phyloP scores from a whole-genome alignment of 2,888 invertebrate genomes.

The Platerodrilus igneus region DNA sequence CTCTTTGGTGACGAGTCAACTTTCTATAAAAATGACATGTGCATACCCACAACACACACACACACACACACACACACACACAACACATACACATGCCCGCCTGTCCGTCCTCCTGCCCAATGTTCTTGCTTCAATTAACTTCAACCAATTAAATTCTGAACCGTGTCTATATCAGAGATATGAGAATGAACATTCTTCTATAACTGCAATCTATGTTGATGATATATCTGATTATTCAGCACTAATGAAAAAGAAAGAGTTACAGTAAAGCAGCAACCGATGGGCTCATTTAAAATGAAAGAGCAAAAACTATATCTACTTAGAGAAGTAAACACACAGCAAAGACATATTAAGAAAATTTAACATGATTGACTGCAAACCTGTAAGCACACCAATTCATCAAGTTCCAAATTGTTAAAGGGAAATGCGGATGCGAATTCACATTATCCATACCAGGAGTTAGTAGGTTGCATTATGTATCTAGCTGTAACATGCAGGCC shows the following conservation, averaged over 20 bases:
- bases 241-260: conserved; percentile 3
- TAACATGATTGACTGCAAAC: conserved; percentile 24
- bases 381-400: conserved; percentile 25
- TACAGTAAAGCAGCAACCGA: conserved; percentile 25
- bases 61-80: too few relatives aligned
- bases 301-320: conserved; percentile 16
- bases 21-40: too few relatives aligned
- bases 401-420: too few relatives aligned
- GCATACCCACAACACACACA: too few relatives aligned
- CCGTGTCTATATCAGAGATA: conserved; percentile 6
- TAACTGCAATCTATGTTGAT: conserved; percentile 7
- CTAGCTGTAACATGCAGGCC: conserved; percentile 29
- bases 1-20: too few relatives aligned
- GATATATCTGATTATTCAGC: conserved; percentile 10
- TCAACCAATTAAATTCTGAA: conserved; percentile 13
- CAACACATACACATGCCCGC: too few relatives aligned
- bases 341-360: conserved; percentile 21
- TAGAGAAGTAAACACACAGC: conserved; percentile 25
- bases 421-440: too few relatives aligned
- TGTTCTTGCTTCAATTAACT: too few relatives aligned
- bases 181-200: conserved; percentile 2
- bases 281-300: conserved; percentile 26
- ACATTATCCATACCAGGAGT: conserved; percentile 25
- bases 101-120: too few relatives aligned
- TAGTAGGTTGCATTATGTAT: conserved; percentile 30